Percentiles rank a stretch among this genome's conserved stretches.
Evolutionary conservation across 2,113 vertebrate species (phyloP).

Genomic region (Trochalopteron elliotii): DNA sequence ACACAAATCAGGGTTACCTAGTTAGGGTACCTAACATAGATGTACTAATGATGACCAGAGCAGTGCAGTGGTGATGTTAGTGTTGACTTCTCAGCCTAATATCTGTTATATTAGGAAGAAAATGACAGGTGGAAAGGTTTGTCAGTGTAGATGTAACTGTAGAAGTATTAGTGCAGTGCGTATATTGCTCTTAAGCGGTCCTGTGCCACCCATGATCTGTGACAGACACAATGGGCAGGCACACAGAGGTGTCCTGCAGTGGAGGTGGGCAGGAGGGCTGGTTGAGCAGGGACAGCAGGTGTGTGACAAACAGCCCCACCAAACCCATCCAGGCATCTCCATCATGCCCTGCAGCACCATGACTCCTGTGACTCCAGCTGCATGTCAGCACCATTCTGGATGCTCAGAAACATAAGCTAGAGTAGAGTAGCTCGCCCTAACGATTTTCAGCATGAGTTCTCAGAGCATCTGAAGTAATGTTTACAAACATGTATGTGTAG

Average conservation of each 20-base stretch:
- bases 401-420: not conserved
- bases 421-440: rapidly evolving
- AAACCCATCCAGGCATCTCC: not conserved
- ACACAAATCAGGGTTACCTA: not conserved
- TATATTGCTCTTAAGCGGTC: not conserved
- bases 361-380: not conserved
- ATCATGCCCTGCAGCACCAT: not conserved
- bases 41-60: not conserved
- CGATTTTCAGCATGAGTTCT: not conserved
- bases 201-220: not conserved
- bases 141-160: rapidly evolving
- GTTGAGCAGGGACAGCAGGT: not conserved
- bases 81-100: not conserved
- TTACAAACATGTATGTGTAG: not conserved
- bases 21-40: not conserved
- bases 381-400: rapidly evolving
- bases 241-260: not conserved
- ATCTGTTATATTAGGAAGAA: not conserved
- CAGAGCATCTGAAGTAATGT: not conserved
- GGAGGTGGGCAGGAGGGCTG: not conserved
- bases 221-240: not conserved
- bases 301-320: not conserved
- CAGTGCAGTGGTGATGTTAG: not conserved
- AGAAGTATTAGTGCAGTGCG: not conserved
- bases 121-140: not conserved